Conservation (phyloP, 2,113 vertebrate genomes). For the Sula dactylatra region DNA sequence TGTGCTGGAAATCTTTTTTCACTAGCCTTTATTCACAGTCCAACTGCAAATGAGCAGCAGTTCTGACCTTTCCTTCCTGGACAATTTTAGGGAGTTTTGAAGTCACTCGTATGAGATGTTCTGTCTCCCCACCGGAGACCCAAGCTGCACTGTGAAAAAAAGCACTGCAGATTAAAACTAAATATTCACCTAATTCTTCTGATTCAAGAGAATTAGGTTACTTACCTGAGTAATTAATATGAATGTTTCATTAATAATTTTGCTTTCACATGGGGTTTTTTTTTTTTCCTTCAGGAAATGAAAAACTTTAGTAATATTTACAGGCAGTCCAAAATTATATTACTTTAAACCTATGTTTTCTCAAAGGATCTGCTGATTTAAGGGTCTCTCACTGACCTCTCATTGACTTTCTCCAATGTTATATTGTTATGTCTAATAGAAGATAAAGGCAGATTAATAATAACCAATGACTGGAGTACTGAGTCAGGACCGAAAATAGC, state of each 20-base stretch:
- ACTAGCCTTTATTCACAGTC: not conserved
- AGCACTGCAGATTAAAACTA: not conserved
- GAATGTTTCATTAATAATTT: conserved; percentile 10
- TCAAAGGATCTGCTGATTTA: conserved; percentile 1
- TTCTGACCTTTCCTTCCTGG: not conserved
- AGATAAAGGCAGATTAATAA: conserved; percentile 40
- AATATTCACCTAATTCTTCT: not conserved
- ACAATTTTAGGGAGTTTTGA: not conserved
- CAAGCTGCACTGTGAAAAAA: not conserved
- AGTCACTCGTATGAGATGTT: not conserved
- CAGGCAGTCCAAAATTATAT: not conserved
- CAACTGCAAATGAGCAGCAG: not conserved
- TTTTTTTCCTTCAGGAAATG: conserved; percentile 2
- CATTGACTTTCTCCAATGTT: conserved; percentile 2
- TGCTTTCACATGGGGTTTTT: not conserved
- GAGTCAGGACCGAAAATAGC: conserved; percentile 9
- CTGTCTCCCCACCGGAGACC: not conserved
- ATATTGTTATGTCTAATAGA: conserved; percentile 12
- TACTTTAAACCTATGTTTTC: conserved; percentile 1
- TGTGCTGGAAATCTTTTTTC: not conserved
- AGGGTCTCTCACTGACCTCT: not conserved
- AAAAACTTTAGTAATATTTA: not conserved
- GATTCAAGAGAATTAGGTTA: not conserved
- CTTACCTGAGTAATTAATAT: not conserved
- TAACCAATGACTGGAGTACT: not conserved